Base-by-base conservation (phyloP, 2,797 vertebrate species). In the Crypturellus tataupa region DNA sequence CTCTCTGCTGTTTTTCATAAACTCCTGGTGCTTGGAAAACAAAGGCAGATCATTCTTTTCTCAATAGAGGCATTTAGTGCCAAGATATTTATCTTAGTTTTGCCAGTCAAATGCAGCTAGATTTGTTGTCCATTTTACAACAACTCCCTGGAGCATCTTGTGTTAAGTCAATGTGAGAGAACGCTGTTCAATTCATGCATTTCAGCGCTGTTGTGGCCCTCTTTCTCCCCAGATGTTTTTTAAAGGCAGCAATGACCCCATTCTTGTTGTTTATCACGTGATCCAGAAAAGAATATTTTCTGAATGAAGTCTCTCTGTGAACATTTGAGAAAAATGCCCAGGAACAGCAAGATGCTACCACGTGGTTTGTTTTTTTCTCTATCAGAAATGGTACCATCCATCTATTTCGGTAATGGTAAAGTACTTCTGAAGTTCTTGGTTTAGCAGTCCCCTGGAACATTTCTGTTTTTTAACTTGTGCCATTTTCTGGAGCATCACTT, bases 1-100 rank as follows among this genome's bases (percentile, higher is more conserved):
- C 29, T 55, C 53, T 42, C 65, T 92, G 49, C 40, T 89, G 76
- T 67, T 89, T 85, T 78, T 91, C 63, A 69, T 83, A 72, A 93
- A 44, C 11, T 44, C 40, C 33, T 63, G 27, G 42, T 60, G 39
- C 39, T 70, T 86, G 58, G 59, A 88, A 88, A 94, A 67, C 4
- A 17, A 85, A 91, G 23, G 7, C 49, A 82, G 58, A 10, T 13
- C 58, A 11, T 71, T 90, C 33, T 85, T 67, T 62, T 60, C 40
- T 73, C 19, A 58, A 40, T 31, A 39, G 90, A 77, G 15, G 27
- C 58, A 47, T 75, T 75, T 44, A 69, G 12, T 46, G 71, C 53
- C 35, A 55, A 78, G 71, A 51, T 92, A 14, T 55, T 89, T 89
- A 59, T 90, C 56, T 81, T 79, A 1, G 17, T 70, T 83, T 77